These are phyloP conservation scores for Desmodus rotundus DNA, from an alignment of 2,113 vertebrate species.

Conservation along the genomic window DNA sequence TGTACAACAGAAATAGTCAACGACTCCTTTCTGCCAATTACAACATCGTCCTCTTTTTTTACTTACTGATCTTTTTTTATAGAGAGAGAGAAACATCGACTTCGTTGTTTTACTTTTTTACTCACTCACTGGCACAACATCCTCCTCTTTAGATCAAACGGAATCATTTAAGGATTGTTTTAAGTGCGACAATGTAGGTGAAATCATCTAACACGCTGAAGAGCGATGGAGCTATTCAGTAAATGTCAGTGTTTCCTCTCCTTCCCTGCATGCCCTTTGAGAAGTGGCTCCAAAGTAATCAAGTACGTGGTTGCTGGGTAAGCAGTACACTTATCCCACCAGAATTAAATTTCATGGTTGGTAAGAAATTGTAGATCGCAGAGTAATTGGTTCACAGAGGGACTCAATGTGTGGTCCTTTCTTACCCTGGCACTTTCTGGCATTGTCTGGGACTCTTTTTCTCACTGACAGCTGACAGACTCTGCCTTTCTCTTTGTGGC, in stretches of 20 bases:
- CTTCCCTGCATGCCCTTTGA: neutral
- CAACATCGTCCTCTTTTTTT: neutral
- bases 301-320: neutral
- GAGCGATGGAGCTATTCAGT: neutral
- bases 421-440: neutral
- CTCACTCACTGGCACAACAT: neutral
- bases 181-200: neutral
- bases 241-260: neutral
- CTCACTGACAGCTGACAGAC: neutral
- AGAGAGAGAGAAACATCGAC: no score
- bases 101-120: no score
- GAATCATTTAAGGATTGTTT: neutral
- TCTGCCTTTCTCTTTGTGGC: neutral
- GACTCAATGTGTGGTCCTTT: neutral
- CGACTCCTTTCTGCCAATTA: neutral
- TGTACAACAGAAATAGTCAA: neutral
- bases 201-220: neutral
- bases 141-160: neutral
- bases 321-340: neutral
- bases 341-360: constrained; percentile 14
- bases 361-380: constrained; percentile 3
- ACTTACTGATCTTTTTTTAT: no score
- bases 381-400: neutral
- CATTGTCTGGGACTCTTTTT: neutral
- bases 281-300: neutral